Evolutionary conservation across 2,888 invertebrate genomes (phyloP), one percentile per base, ranked within the genome.

Genomic region (Pristionchus arcanus): DNA sequence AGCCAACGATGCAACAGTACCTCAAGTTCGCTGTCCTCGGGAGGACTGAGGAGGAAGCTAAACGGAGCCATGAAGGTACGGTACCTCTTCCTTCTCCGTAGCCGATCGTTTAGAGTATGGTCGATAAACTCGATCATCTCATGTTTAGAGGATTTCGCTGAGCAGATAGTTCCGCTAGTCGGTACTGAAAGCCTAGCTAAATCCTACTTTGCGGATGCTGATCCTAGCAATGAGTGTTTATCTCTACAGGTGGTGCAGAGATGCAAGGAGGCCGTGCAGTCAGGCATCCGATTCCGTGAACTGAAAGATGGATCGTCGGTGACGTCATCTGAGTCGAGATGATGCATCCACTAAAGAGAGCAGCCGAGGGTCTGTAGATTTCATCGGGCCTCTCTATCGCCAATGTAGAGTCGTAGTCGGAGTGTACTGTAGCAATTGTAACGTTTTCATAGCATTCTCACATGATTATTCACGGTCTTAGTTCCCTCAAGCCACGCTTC

Each of bases 21-120:
- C 31, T 53, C 53, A 28, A 55, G 53, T 16, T 28, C 37, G 31
- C 3, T 15, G 15, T 83, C 83, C 0, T 53, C 53, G 28, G 83
- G 83, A 28, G 83, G 83, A 37, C 31, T 83, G 53, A 83, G 83
- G 55, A 34, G 83, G 83, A 83, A 55, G 83, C 49, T 83, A 16
- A 83, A 53, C 21, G 49, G 53, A 55, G 83, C 83, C 31, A 28
- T 83, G 55, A 83, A 83, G 83, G 83, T 83, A 53, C 49, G 28
- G 68, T 68, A 15, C 2, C 68, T 16, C 34, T 31, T 68, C 15
- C 21, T 31, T 34, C 15, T 11, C 28, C 7, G 5, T 28, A 13
- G 66, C 25, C 19, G 13, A 25, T 74, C 16, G 74, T 34, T 74
- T 15, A 28, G 68, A 68, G 68, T 31, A 68, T 31, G 68, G 68